Percentiles rank a stretch among this genome's conserved stretches.
Conservation (phyloP, 2,797 vertebrate genomes). For the Gallinago solitaria region DNA sequence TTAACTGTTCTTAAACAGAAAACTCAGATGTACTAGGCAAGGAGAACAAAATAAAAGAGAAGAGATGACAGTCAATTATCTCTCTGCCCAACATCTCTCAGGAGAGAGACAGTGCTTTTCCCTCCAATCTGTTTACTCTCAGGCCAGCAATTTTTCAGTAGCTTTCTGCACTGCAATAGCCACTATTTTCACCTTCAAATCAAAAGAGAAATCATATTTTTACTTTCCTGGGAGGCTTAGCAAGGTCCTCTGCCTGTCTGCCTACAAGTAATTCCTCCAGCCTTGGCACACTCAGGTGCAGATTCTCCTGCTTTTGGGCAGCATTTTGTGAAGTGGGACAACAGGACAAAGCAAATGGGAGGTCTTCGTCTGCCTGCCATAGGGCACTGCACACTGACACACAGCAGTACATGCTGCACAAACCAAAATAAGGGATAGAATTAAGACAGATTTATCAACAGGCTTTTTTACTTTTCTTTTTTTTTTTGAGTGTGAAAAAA, state of each 20-base stretch:
- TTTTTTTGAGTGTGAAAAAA: not conserved
- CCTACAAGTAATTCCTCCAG: not conserved
- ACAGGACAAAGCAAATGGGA: not conserved
- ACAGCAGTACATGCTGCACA: not conserved
- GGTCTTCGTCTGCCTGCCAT: not conserved
- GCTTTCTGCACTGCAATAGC: not conserved
- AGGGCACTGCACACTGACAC: not conserved
- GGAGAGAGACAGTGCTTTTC: not conserved
- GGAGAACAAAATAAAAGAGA: not conserved
- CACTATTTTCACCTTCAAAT: not conserved
- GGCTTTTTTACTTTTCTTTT: rapidly evolving
- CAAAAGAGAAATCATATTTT: not conserved
- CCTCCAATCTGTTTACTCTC: not conserved
- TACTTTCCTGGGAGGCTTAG: not conserved
- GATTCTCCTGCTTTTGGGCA: not conserved
- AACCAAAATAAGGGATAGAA: not conserved
- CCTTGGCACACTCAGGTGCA: not conserved
- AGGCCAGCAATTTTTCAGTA: not conserved
- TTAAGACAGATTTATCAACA: not conserved
- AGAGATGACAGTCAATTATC: not conserved
- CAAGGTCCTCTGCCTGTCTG: not conserved
- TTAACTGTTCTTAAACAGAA: not conserved
- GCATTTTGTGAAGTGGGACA: not conserved
- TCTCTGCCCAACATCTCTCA: not conserved
- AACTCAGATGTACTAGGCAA: not conserved